Percentiles rank a stretch among this genome's conserved stretches.
These are phyloP conservation scores for Tuberolachnus salignus DNA, from an alignment of 2,888 invertebrate genomes.

Conservation along the genomic window DNA sequence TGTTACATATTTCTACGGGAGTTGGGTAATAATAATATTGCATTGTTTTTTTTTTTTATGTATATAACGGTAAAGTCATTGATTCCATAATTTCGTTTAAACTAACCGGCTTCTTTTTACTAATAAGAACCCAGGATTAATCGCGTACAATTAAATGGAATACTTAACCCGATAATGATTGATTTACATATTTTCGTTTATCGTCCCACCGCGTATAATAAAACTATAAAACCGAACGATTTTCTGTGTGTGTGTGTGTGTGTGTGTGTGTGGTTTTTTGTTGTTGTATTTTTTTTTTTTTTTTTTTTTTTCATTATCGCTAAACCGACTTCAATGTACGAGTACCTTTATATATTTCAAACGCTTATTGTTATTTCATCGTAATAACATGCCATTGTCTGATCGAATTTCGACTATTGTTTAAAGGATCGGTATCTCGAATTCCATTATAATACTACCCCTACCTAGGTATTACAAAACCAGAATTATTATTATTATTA, in stretches of 20 bases:
- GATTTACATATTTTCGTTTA: not conserved
- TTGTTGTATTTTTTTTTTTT: too few species aligned
- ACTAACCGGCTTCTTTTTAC: slow-evolving; percentile 2
- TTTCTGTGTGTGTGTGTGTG: not conserved
- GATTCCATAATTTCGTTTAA: slow-evolving; percentile 20
- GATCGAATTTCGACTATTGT: not conserved
- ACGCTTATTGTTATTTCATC: not conserved
- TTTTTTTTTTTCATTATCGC: not conserved
- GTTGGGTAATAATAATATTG: too few species aligned
- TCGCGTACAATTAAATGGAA: slow-evolving; percentile 17
- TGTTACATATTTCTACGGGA: too few species aligned
- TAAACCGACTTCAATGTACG: slow-evolving; percentile 15
- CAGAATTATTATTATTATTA: too few species aligned
- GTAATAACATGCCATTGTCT: not conserved
- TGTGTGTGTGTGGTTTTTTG: too few species aligned
- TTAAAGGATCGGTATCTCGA: slow-evolving; percentile 6
- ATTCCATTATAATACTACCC: not conserved
- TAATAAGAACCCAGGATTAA: slow-evolving; percentile 8
- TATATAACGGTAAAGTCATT: not conserved
- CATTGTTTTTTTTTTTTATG: not conserved
- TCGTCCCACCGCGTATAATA: not conserved
- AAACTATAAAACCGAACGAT: not conserved
- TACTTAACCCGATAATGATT: not conserved
- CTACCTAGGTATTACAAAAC: too few species aligned
- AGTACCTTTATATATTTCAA: not conserved